A percentile compares a stretch with the other conserved stretches of the same genome.
phyloP scores from a whole-genome alignment of 2,113 vertebrate species.

The Ceyx margarethae region DNA sequence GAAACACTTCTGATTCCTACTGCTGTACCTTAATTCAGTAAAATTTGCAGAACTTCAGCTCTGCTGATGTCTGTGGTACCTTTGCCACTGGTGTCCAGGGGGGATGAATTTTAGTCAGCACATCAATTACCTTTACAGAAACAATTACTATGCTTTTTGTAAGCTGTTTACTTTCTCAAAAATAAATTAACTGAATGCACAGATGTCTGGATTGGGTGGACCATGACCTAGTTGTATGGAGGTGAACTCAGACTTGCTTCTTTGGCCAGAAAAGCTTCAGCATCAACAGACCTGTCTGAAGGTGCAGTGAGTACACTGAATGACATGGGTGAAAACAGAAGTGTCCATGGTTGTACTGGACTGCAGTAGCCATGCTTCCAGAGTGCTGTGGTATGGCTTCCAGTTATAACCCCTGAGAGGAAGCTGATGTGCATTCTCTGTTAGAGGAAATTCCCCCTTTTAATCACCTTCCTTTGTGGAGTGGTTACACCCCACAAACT shows the following conservation, averaged over 20 bases:
- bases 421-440: not conserved
- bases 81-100: not conserved
- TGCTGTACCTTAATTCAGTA: not conserved
- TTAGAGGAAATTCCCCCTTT: not conserved
- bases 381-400: fast-evolving
- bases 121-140: not conserved
- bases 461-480: not conserved
- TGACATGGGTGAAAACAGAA: not conserved
- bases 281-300: fast-evolving
- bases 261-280: not conserved
- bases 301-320: fast-evolving
- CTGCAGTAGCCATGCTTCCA: not conserved
- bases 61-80: not conserved
- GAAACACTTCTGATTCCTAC: not conserved
- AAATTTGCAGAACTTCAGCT: not conserved
- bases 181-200: not conserved
- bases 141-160: not conserved
- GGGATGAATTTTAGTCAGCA: not conserved
- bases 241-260: not conserved
- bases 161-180: not conserved
- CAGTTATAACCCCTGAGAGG: not conserved
- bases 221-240: not conserved
- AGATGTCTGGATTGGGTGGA: not conserved
- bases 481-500: not conserved
- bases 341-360: too few species aligned